Base-by-base conservation (phyloP, 2,113 vertebrate genomes). In the Anser cygnoides region DNA sequence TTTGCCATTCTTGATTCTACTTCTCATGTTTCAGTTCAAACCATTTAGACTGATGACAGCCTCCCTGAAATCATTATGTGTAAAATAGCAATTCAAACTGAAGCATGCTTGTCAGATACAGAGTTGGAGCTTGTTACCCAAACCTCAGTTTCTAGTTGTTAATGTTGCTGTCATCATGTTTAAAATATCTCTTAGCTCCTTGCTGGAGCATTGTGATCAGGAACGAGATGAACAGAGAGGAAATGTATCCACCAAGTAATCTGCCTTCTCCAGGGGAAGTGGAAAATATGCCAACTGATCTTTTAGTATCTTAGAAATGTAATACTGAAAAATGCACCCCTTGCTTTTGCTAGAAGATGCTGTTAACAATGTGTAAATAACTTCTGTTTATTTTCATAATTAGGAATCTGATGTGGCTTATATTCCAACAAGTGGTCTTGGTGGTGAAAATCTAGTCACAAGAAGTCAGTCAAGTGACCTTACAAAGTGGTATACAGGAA, bases 351-450 rank as follows among this genome's bases (percentile, higher is more conserved):
- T 83, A 16, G 65, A 68, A 83, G 41, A 58, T 84, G 9, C 28
- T 83, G 9, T 78, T 87, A 21, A 50, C 70, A 83, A 59, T 79
- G 4, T 70, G 65, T 59, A 9, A 10, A 80, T 78, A 78, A 58
- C 6, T 71, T 90, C 85, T 58, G 59, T 79, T 66, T 76, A 22
- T 94, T 97, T 92, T 96, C 80, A 92, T 95, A 90, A 94, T 49
- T 94, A 99, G 99, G 99, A 99, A 52, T 99, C 98, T 43, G 99
- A 99, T 97, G 99, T 99, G 62, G 99, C 98, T 97, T 99, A 98
- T 97, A 97, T 99, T 95, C 99, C 99, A 68, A 99, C 99, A 19
- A 99, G 99, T 90, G 99, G 99, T 68, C 98, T 99, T 79, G 99
- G 99, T 76, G 99, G 99, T 92, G 99, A 99, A 97, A 99, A 99